A percentile compares a stretch with the other conserved stretches of the same genome.
Conservation (phyloP, 2,113 vertebrate genomes). For the Forbesichthys papilliferus region DNA sequence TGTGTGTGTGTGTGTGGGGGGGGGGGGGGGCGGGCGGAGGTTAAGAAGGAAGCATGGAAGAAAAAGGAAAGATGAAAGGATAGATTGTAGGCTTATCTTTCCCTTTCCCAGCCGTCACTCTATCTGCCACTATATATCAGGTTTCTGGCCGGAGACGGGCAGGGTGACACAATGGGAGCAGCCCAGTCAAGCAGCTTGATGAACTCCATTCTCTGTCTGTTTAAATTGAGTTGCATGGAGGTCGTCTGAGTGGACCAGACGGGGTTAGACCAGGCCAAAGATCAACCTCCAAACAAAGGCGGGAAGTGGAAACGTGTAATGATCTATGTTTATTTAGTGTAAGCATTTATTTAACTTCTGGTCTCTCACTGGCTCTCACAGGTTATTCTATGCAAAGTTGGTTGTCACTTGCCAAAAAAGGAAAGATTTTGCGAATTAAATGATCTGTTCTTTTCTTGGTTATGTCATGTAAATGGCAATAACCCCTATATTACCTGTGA, state of each 20-base stretch:
- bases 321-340: background rate
- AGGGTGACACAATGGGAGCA: conserved; percentile 67
- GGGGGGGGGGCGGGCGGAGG: background rate
- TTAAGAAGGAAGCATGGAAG: background rate
- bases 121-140: conserved; percentile 55
- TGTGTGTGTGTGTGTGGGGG: no score
- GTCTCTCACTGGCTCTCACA: no score
- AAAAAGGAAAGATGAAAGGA: conserved; percentile 4
- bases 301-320: background rate
- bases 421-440: no score
- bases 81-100: background rate
- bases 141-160: conserved; percentile 46
- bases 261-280: background rate
- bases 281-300: background rate
- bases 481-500: no score
- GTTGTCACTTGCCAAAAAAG: no score
- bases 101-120: conserved; percentile 39
- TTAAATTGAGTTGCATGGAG: conserved; percentile 48
- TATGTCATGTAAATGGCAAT: no score
- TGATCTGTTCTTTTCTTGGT: no score
- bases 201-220: conserved; percentile 42
- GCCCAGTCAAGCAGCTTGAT: conserved; percentile 38
- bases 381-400: no score
- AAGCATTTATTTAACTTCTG: no score
- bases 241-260: background rate